Evolutionary conservation across 2,113 vertebrate species (phyloP), one percentile per base, ranked within the genome.

Genomic region (Cyanoderma ruficeps): DNA sequence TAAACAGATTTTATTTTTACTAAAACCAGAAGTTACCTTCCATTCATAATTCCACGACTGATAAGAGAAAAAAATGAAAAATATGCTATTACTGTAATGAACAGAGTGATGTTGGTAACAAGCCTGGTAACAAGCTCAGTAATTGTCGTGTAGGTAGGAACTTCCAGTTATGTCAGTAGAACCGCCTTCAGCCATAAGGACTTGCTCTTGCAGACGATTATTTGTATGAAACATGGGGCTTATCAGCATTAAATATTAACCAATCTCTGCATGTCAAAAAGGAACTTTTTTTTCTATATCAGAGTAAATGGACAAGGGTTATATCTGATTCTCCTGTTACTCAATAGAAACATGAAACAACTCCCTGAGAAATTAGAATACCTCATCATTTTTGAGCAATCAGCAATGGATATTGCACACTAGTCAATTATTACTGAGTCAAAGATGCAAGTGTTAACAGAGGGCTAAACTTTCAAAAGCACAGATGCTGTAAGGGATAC

Each of bases 231-330:
- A 89, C 2, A 0, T 6, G 4, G 18, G 13, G 22, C 49, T 74
- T 94, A 91, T 90, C 63, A 49, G 39, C 18, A 83, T 91, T 86
- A 94, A 94, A 89, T 72, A 90, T 95, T 93, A 95, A 96, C 94
- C 31, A 16, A 55, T 41, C 39, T 65, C 64, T 39, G 70, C 42
- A 80, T 15, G 11, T 80, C 61, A 84, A 92, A 95, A 81, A 70
- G 10, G 27, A 79, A 65, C 2, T 14, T 74, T 64, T 92, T 59
- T 24, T 93, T 65, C 74, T 5, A 20, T 52, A 78, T 53, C 55
- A 82, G 31, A 49, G 53, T 83, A 90, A 89, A 82, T 14, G 60
- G 56, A 55, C 87, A 89, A 89, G 75, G 87, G 85, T 96, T 95
- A 69, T 76, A 85, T 61, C 1, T 22, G 47, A 91, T 69, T 72